Conservation (phyloP, 2,888 invertebrate species). For the Thelaira solivaga region DNA sequence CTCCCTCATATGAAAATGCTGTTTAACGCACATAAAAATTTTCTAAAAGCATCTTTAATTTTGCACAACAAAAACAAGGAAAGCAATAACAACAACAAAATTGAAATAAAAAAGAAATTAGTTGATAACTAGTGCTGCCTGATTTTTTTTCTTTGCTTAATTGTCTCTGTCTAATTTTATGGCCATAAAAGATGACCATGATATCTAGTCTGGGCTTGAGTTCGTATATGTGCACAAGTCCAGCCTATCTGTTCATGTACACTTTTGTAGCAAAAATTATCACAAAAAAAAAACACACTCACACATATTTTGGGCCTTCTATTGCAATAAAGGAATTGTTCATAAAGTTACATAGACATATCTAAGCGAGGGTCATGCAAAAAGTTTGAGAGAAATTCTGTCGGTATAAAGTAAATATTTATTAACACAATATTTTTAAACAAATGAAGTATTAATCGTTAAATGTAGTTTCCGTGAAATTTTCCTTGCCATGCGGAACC, state of each 20-base stretch:
- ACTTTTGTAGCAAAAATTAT: slow-evolving; percentile 27
- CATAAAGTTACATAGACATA: slow-evolving; percentile 21
- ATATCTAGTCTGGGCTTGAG: slow-evolving; percentile 34
- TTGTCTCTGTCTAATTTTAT: slow-evolving; percentile 51
- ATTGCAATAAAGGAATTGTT: slow-evolving; percentile 52
- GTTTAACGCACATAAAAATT: not conserved
- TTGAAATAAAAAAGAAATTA: slow-evolving; percentile 32
- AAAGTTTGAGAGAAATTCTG: not conserved
- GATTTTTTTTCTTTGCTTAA: slow-evolving; percentile 36
- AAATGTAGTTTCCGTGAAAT: too few species aligned
- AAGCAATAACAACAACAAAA: not conserved
- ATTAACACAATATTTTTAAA: too few species aligned
- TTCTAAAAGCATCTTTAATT: slow-evolving; percentile 44
- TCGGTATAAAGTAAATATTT: not conserved
- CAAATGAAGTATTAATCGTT: too few species aligned
- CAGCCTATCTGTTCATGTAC: slow-evolving; percentile 17
- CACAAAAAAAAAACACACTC: not conserved
- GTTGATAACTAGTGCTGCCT: slow-evolving; percentile 42
- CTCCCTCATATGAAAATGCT: not conserved
- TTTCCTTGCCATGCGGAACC: too few species aligned
- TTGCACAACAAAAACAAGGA: slow-evolving; percentile 17
- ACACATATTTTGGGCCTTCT: slow-evolving; percentile 33
- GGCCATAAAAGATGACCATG: slow-evolving; percentile 48
- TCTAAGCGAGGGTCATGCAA: slow-evolving; percentile 1
- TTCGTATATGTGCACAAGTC: too few species aligned